Conservation (phyloP, 1,140 invertebrate species). For the Ephestia elutella region DNA sequence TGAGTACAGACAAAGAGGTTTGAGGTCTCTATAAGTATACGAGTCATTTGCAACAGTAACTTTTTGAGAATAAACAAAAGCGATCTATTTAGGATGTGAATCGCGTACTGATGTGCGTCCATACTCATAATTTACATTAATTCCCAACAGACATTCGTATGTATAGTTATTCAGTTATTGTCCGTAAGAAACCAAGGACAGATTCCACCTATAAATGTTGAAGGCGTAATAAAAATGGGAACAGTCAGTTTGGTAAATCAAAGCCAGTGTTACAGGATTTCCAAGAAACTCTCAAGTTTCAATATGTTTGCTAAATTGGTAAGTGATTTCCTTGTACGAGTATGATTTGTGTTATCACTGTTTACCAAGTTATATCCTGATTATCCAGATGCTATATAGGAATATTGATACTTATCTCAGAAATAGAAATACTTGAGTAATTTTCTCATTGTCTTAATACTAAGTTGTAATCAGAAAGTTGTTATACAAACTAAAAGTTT, state of each 20-base stretch:
- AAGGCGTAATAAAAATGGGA: slow-evolving; percentile 44
- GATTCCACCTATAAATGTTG: slow-evolving; percentile 50
- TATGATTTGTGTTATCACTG: too few relatives aligned
- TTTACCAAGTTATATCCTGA: too few relatives aligned
- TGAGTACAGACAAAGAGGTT: background rate
- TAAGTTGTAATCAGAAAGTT: too few relatives aligned
- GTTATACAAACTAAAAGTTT: too few relatives aligned
- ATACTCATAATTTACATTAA: slow-evolving; percentile 59
- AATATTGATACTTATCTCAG: too few relatives aligned
- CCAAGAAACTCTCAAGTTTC: slow-evolving; percentile 11
- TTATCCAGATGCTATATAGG: too few relatives aligned
- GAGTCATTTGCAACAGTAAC: slow-evolving; percentile 6
- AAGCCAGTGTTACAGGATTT: slow-evolving; percentile 13
- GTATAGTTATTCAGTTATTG: slow-evolving; percentile 57
- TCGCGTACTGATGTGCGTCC: slow-evolving; percentile 44
- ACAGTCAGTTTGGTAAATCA: slow-evolving; percentile 30
- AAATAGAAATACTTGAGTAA: too few relatives aligned
- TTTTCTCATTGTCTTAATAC: too few relatives aligned
- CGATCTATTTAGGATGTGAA: slow-evolving; percentile 52
- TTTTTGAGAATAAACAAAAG: slow-evolving; percentile 45
- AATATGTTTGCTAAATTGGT: slow-evolving; percentile 64
- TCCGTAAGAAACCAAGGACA: slow-evolving; percentile 51
- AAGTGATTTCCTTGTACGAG: slow-evolving; percentile 22
- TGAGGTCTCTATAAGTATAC: background rate
- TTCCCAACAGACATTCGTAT: slow-evolving; percentile 48